A percentile compares a stretch with the other conserved stretches of the same genome.
These are phyloP conservation scores for Chirona hameri DNA, from an alignment of 2,888 invertebrate species.

Conservation along the genomic window DNA sequence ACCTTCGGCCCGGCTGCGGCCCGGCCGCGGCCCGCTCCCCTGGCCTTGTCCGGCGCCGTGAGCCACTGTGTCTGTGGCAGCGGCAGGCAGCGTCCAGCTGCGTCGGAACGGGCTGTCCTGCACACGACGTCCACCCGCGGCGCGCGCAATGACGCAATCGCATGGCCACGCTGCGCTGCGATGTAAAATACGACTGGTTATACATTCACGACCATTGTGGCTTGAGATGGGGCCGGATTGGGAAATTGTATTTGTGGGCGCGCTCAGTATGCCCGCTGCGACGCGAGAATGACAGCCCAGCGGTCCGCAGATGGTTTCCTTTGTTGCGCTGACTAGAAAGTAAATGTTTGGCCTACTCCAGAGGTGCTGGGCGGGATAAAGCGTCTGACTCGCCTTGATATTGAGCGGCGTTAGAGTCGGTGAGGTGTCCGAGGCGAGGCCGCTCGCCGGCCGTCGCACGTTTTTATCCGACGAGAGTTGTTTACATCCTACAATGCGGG, in stretches of 20 bases:
- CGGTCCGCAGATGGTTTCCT: neutral
- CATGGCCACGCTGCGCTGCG: neutral
- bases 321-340: slow-evolving; percentile 6
- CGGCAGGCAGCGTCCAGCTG: neutral
- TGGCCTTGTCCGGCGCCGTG: neutral
- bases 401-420: neutral
- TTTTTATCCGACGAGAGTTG: neutral
- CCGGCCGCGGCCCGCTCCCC: neutral
- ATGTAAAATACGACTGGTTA: neutral
- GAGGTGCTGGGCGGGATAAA: neutral
- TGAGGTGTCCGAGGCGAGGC: neutral
- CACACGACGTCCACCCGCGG: neutral
- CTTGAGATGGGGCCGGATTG: neutral
- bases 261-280: slow-evolving; percentile 3
- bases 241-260: slow-evolving; percentile 8
- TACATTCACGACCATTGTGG: neutral
- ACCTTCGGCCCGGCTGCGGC: neutral
- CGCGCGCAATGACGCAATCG: neutral
- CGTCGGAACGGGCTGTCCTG: no score
- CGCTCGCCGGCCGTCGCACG: neutral
- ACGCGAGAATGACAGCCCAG: neutral
- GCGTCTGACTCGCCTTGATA: neutral
- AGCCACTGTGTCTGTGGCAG: neutral
- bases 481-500: neutral
- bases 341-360: slow-evolving; percentile 6